Conservation (phyloP, 2,888 invertebrate species). For the Amphipoea oculea region DNA sequence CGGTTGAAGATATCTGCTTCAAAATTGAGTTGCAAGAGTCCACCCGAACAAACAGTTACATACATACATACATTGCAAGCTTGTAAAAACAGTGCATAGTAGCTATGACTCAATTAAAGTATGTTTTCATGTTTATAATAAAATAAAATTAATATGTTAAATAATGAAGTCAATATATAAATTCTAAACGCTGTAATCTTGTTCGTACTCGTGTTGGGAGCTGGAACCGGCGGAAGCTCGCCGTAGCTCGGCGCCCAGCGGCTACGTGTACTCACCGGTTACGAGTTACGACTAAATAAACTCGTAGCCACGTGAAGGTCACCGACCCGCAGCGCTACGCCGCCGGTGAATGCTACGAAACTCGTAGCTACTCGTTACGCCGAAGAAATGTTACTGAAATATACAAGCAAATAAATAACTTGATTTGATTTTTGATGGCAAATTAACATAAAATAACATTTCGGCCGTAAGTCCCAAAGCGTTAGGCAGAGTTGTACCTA, state of each 20-base stretch:
- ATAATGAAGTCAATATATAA: too few species aligned
- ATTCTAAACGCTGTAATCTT: too few species aligned
- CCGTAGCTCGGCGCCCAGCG: background rate
- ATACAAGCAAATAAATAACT: background rate
- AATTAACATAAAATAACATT: background rate
- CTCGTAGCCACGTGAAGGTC: slow-evolving; percentile 2
- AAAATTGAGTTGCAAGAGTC: too few species aligned
- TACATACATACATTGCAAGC: too few species aligned
- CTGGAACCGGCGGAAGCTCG: background rate
- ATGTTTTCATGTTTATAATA: too few species aligned
- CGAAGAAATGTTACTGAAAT: background rate
- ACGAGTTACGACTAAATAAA: background rate
- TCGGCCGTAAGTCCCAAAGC: background rate
- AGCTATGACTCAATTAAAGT: too few species aligned
- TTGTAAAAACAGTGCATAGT: too few species aligned
- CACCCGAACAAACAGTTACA: too few species aligned
- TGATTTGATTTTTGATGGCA: background rate
- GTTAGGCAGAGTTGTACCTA: background rate
- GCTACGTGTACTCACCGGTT: background rate
- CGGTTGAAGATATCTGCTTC: too few species aligned
- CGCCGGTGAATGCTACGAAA: slow-evolving; percentile 10
- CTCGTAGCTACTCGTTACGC: slow-evolving; percentile 25
- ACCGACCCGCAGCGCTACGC: slow-evolving; percentile 7
- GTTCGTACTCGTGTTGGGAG: background rate
- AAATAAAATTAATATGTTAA: too few species aligned